Percentiles rank a stretch among this genome's conserved stretches.
phyloP scores from a whole-genome alignment of 2,113 vertebrate species.

The Bujurquina vittata region DNA sequence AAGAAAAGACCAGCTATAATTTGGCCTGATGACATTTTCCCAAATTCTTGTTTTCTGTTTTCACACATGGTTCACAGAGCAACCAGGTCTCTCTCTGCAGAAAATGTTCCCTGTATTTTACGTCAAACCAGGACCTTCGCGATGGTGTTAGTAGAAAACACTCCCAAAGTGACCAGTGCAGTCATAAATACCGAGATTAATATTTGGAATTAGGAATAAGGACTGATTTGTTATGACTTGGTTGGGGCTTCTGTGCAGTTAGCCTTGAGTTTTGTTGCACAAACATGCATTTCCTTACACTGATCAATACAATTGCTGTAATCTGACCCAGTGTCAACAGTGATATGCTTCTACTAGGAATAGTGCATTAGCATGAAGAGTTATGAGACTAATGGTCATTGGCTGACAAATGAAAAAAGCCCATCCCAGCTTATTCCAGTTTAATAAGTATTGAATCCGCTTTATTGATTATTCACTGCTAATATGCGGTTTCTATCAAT shows the following conservation, averaged over 20 bases:
- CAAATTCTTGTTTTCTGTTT: slow-evolving; percentile 69
- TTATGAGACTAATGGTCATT: slow-evolving; percentile 77
- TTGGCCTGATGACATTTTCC: slow-evolving; percentile 84
- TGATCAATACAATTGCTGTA: slow-evolving; percentile 64
- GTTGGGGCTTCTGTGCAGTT: background rate
- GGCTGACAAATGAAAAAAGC: slow-evolving; percentile 66
- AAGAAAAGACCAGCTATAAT: slow-evolving; percentile 89
- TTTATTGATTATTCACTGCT: slow-evolving; percentile 82
- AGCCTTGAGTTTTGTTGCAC: slow-evolving; percentile 20
- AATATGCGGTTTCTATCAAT: slow-evolving; percentile 82
- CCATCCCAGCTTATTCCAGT: slow-evolving; percentile 67
- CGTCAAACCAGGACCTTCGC: background rate
- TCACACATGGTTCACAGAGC: background rate
- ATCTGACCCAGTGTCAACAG: slow-evolving; percentile 67
- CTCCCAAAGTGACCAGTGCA: background rate
- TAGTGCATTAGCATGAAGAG: slow-evolving; percentile 62
- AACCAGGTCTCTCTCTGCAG: background rate
- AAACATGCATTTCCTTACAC: slow-evolving; percentile 51
- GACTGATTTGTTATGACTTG: slow-evolving; percentile 27
- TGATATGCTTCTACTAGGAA: slow-evolving; percentile 63
- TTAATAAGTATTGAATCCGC: slow-evolving; percentile 76
- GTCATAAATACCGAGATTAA: background rate
- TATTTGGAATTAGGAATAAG: slow-evolving; percentile 6
- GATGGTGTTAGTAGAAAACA: background rate
- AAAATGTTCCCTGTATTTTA: background rate